phyloP scores from a whole-genome alignment of 64 coral and sea anemone genomes.

The Cladopsammia gracilis region DNA sequence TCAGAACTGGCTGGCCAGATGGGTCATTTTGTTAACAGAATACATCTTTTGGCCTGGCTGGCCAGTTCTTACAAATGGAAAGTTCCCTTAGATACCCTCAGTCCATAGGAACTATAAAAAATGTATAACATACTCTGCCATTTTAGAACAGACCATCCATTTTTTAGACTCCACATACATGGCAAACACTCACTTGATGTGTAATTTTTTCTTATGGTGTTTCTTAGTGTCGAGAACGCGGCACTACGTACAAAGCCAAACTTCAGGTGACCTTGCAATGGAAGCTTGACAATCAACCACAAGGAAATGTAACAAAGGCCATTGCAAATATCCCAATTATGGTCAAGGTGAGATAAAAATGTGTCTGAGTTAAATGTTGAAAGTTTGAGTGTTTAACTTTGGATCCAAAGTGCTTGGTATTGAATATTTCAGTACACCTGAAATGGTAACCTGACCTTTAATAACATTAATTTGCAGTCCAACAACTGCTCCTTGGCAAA shows the following conservation, averaged over 20 bases:
- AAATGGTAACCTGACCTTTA: not conserved
- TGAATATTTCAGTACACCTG: not conserved
- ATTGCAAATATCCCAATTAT: conserved; percentile 92
- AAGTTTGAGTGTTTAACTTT: not conserved
- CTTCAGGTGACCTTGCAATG: conserved; percentile 94
- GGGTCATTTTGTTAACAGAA: too few species aligned
- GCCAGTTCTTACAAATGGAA: too few species aligned
- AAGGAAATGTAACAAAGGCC: conserved; percentile 93
- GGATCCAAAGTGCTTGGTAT: not conserved
- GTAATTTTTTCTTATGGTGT: not conserved
- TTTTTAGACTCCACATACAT: too few species aligned
- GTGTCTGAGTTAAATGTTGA: not conserved
- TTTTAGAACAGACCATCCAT: too few species aligned
- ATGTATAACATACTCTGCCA: too few species aligned
- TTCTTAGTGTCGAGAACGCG: conserved; percentile 88
- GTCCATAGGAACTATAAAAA: too few species aligned
- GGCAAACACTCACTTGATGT: not conserved
- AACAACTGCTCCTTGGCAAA: conserved; percentile 87
- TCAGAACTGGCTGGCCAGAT: too few species aligned
- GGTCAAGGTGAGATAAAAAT: conserved; percentile 88
- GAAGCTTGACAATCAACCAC: conserved; percentile 89
- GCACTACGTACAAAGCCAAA: conserved; percentile 91
- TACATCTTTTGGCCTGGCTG: too few species aligned
- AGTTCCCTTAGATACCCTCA: too few species aligned
- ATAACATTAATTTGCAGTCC: conserved; percentile 48